Evolutionary conservation across 2,797 vertebrate genomes (phyloP), one percentile per base, ranked within the genome.

Genomic region (Pogonophryne albipinna): DNA sequence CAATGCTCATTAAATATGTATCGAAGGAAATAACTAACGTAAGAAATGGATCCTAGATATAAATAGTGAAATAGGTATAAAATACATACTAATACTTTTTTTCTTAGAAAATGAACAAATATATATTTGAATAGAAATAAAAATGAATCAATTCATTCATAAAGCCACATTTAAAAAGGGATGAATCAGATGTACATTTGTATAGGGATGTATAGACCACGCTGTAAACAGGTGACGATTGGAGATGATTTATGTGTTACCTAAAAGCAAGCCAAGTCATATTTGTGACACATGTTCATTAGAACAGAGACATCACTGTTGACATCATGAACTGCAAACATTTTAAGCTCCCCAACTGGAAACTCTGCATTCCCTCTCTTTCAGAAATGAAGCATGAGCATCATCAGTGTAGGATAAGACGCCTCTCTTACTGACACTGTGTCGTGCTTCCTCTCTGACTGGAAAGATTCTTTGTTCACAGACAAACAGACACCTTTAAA

Each of bases 281-380:
- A 53, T 67, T 71, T 52, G 65, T 38, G 34, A 38, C 15, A 71
- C 1, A 57, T 3, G 23, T 1, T 79, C 19, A 20, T 19, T 17
- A 20, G 10, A 73, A 38, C 14, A 70, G 6, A 64, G 10, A 62
- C 42, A 17, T 66, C 11, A 67, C 3, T 41, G 8, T 1, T 65
- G 55, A 75, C 70, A 66, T 73, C 41, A 73, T 42, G 20, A 63
- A 56, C n/a, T 78, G 49, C 31, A 67, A 44, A 45, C 10, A 51
- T 47, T 49, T 56, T 46, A 20, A 84, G 44, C 44, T 70, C 41
- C 65, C 61, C 3, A 53, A 93, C 91, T 80, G 78, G 93, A 91
- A 87, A 80, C 61, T 80, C 91, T 52, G 63, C 92, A 92, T 93
- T 94, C 87, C 81, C 63, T 10, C 42, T 76, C 31, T 66, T 77